Percentiles rank a stretch among this genome's conserved stretches.
These are phyloP conservation scores for Acrocephalus arundinaceus DNA, from an alignment of 2,113 vertebrate genomes.

Conservation along the genomic window DNA sequence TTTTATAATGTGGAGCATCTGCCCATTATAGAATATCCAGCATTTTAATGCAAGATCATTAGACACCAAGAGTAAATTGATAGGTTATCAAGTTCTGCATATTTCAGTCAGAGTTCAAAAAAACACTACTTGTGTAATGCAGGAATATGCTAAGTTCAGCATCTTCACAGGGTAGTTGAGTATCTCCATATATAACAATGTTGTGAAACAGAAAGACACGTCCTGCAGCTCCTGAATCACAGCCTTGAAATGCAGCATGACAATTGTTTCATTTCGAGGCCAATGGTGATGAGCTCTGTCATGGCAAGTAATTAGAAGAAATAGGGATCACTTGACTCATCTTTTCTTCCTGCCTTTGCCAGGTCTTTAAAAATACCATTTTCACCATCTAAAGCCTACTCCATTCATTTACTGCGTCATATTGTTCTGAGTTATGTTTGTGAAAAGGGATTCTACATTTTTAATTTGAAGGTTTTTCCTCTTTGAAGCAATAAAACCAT, in stretches of 20 bases:
- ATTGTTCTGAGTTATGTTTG: background rate
- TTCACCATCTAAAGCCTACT: background rate
- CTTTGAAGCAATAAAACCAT: background rate
- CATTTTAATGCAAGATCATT: background rate
- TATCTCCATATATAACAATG: background rate
- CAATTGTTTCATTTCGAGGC: background rate
- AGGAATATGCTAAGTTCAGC: background rate
- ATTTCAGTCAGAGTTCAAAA: background rate
- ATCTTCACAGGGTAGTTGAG: background rate
- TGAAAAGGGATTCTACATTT: background rate
- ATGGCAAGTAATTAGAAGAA: background rate
- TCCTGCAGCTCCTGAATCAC: background rate
- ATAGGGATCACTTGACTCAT: background rate
- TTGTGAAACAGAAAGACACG: background rate
- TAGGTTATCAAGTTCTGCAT: background rate
- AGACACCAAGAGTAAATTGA: background rate
- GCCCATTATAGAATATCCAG: background rate
- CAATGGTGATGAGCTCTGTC: background rate
- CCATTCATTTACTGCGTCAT: background rate
- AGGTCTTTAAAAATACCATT: background rate
- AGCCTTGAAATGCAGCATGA: background rate
- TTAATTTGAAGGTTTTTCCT: background rate
- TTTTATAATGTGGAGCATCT: background rate
- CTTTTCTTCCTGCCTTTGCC: conserved; percentile 6
- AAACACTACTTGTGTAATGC: background rate